phyloP scores from a whole-genome alignment of 2,113 vertebrate species.

The Xiphophorus couchianus region DNA sequence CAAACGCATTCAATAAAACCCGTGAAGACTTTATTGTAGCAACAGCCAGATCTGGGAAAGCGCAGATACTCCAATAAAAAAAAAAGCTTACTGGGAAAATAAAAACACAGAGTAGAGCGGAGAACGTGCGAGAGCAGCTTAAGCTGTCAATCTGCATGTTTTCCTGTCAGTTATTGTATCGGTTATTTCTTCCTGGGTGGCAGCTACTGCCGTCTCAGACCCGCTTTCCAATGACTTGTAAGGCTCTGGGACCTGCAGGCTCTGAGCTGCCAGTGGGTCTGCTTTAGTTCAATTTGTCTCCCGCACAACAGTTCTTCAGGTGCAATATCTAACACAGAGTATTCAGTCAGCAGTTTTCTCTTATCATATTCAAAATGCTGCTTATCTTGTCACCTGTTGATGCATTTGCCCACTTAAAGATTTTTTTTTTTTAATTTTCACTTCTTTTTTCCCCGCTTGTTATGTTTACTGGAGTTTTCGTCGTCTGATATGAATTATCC shows the following conservation, averaged over 20 bases:
- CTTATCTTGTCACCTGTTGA: not conserved
- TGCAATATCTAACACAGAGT: too few species aligned
- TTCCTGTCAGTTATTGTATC: slow-evolving; percentile 40
- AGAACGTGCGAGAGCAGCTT: slow-evolving; percentile 22
- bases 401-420: not conserved
- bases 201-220: slow-evolving; percentile 18
- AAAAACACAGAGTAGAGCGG: slow-evolving; percentile 14
- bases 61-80: slow-evolving; percentile 53
- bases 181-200: slow-evolving; percentile 38
- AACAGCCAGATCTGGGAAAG: slow-evolving; percentile 39
- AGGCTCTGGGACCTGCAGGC: slow-evolving; percentile 16
- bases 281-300: slow-evolving; percentile 30
- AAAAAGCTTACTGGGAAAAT: slow-evolving; percentile 31
- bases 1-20: slow-evolving; percentile 53
- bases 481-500: too few species aligned
- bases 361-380: too few species aligned
- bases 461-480: not conserved
- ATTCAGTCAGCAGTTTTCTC: too few species aligned
- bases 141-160: slow-evolving; percentile 38
- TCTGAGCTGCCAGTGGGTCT: slow-evolving; percentile 14
- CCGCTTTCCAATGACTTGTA: slow-evolving; percentile 24
- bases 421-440: not conserved
- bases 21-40: slow-evolving; percentile 40
- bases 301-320: not conserved
- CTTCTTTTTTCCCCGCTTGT: not conserved